Percentiles rank a stretch among this genome's conserved stretches.
These are phyloP conservation scores for Drosophila koepferae DNA, from an alignment of 2,888 invertebrate genomes.

Conservation along the genomic window DNA sequence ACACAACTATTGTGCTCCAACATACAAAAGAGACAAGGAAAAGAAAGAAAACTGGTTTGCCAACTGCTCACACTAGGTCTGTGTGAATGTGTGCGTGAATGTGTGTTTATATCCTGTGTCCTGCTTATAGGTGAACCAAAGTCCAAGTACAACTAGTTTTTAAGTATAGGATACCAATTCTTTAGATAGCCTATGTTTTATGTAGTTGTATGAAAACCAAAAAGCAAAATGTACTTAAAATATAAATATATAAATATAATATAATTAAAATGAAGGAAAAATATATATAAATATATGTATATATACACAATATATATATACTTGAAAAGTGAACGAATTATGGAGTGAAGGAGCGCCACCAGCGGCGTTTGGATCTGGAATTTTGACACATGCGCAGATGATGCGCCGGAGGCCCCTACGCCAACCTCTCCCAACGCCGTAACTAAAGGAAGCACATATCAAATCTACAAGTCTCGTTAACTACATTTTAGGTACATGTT, in stretches of 20 bases:
- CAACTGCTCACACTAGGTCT: constrained; percentile 54
- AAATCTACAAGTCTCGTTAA: constrained; percentile 40
- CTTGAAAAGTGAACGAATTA: constrained; percentile 52
- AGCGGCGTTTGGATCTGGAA: constrained; percentile 33
- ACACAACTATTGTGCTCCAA: constrained; percentile 59
- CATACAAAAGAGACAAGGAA: constrained; percentile 28
- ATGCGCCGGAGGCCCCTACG: constrained; percentile 19
- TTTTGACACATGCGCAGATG: constrained; percentile 55
- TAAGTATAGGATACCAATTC: constrained; percentile 48
- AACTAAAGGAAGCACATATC: constrained; percentile 33
- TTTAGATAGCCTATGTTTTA: constrained; percentile 40
- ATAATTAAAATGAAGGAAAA: constrained; percentile 51
- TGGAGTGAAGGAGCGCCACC: constrained; percentile 14
- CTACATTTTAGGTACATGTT: constrained; percentile 66
- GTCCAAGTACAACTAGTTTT: constrained; percentile 62
- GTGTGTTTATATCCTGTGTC: constrained; percentile 23
- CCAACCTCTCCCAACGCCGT: background rate
- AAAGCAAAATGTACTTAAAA: constrained; percentile 48
- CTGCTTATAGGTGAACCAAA: constrained; percentile 37
- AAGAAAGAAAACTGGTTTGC: constrained; percentile 65
- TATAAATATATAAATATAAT: constrained; percentile 47
- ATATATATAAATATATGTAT: constrained; percentile 9
- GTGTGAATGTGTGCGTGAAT: constrained; percentile 8
- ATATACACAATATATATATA: constrained; percentile 26
- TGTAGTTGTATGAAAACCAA: constrained; percentile 25